Evolutionary conservation across 2,113 vertebrate genomes (phyloP).

Genomic region (Otolemur garnettii): DNA sequence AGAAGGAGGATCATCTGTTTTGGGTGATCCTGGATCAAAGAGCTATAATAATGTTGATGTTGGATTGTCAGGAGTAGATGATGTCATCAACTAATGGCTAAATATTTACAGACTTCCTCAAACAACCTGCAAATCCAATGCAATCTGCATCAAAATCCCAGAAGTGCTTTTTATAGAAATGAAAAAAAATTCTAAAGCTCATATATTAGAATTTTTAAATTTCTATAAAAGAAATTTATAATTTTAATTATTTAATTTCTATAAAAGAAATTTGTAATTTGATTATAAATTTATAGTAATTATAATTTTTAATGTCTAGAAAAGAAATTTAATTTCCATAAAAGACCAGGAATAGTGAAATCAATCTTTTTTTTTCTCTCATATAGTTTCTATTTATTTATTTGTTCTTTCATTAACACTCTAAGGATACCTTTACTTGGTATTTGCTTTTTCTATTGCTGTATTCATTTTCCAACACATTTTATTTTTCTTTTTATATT

Average conservation of each 20-base stretch:
- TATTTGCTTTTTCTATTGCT: not conserved
- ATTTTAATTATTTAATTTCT: too few relatives aligned
- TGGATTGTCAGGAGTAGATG: not conserved
- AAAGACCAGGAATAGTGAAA: not conserved
- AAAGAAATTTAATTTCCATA: not conserved
- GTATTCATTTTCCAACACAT: not conserved
- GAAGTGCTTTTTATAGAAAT: not conserved
- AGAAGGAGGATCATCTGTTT: not conserved
- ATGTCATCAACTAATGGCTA: not conserved
- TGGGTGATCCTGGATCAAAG: not conserved
- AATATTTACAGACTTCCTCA: not conserved
- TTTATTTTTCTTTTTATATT: conserved; percentile 27
- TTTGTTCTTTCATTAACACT: not conserved
- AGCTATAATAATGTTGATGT: not conserved
- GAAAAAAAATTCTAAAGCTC: not conserved
- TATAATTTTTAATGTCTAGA: too few relatives aligned
- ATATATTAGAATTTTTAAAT: not conserved
- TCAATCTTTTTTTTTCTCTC: not conserved
- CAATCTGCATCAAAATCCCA: not conserved
- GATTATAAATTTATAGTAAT: too few relatives aligned
- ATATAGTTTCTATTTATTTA: not conserved
- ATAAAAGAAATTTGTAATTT: too few relatives aligned
- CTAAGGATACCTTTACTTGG: not conserved
- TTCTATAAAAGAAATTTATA: too few relatives aligned
- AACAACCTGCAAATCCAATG: not conserved